phyloP scores from a whole-genome alignment of 2,888 invertebrate species.

The Macrophya alboannulata region DNA sequence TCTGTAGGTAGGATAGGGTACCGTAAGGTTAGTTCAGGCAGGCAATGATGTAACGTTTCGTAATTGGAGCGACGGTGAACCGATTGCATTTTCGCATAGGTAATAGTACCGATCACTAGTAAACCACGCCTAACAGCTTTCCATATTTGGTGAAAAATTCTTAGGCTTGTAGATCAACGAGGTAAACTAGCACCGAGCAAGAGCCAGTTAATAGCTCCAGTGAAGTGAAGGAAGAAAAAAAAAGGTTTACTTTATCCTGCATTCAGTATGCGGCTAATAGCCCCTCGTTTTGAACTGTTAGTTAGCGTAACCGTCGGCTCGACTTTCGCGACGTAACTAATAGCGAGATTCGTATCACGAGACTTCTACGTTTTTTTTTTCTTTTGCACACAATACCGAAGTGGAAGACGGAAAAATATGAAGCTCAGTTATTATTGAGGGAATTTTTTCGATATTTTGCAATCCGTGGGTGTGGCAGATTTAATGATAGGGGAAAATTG shows the following conservation, averaged over 20 bases:
- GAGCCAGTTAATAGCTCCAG: not conserved
- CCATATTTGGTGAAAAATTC: slow-evolving; percentile 76
- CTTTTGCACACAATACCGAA: not conserved
- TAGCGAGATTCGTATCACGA: slow-evolving; percentile 9
- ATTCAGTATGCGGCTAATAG: slow-evolving; percentile 42
- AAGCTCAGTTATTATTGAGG: not conserved
- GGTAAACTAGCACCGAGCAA: slow-evolving; percentile 48
- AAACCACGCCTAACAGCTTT: slow-evolving; percentile 63
- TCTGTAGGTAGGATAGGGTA: not conserved
- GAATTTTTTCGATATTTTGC: not conserved
- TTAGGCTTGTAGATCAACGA: slow-evolving; percentile 9
- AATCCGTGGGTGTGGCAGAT: not conserved
- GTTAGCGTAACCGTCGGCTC: slow-evolving; percentile 1
- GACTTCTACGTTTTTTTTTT: not conserved
- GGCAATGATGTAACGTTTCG: slow-evolving; percentile 74
- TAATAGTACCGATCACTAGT: slow-evolving; percentile 62
- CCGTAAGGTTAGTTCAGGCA: not conserved
- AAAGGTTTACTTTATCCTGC: not conserved
- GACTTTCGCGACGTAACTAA: slow-evolving; percentile 23
- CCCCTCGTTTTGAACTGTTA: not conserved
- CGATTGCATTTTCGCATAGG: slow-evolving; percentile 73
- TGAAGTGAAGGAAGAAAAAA: not conserved
- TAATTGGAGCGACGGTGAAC: slow-evolving; percentile 73
- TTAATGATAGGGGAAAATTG: not conserved
- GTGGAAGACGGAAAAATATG: not conserved